Percentiles rank a stretch among this genome's conserved stretches.
Evolutionary conservation across 2,888 invertebrate species (phyloP).

Genomic region (Xylota sylvarum): DNA sequence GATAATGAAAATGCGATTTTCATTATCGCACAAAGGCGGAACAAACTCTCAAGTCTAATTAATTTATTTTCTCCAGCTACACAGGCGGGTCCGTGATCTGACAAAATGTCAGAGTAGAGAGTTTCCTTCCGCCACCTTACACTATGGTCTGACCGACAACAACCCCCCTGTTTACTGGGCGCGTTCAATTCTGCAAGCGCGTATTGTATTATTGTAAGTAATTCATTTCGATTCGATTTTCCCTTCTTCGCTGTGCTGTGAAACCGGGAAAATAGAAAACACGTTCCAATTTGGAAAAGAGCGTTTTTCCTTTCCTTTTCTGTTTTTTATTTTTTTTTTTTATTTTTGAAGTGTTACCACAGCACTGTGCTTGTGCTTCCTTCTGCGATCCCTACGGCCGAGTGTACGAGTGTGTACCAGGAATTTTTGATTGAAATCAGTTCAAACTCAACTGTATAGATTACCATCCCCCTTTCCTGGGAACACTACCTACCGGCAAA

Average conservation of each 20-base stretch:
- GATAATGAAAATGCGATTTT: slow-evolving; percentile 72
- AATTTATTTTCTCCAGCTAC: slow-evolving; percentile 69
- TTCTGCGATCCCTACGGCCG: not conserved
- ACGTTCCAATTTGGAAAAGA: slow-evolving; percentile 72
- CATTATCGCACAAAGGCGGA: slow-evolving; percentile 73
- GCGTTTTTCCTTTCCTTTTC: slow-evolving; percentile 49
- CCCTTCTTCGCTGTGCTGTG: slow-evolving; percentile 29
- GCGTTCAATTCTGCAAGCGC: slow-evolving; percentile 25
- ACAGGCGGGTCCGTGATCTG: slow-evolving; percentile 46
- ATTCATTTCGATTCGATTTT: slow-evolving; percentile 67
- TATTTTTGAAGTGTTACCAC: slow-evolving; percentile 57
- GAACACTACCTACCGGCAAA: not conserved
- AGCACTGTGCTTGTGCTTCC: not conserved
- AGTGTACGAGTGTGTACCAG: too few species aligned
- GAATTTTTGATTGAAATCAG: slow-evolving; percentile 72
- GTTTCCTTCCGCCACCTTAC: slow-evolving; percentile 27
- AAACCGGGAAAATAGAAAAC: slow-evolving; percentile 60
- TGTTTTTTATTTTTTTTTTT: not conserved
- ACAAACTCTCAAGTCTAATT: slow-evolving; percentile 72
- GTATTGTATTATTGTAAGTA: slow-evolving; percentile 71
- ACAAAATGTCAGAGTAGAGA: slow-evolving; percentile 32
- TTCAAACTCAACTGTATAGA: slow-evolving; percentile 64
- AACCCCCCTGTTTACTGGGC: slow-evolving; percentile 22
- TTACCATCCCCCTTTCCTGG: slow-evolving; percentile 26
- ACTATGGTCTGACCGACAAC: slow-evolving; percentile 1